These are phyloP conservation scores for Ceratitis capitata DNA, from an alignment of 1,140 invertebrate species.

Conservation along the genomic window DNA sequence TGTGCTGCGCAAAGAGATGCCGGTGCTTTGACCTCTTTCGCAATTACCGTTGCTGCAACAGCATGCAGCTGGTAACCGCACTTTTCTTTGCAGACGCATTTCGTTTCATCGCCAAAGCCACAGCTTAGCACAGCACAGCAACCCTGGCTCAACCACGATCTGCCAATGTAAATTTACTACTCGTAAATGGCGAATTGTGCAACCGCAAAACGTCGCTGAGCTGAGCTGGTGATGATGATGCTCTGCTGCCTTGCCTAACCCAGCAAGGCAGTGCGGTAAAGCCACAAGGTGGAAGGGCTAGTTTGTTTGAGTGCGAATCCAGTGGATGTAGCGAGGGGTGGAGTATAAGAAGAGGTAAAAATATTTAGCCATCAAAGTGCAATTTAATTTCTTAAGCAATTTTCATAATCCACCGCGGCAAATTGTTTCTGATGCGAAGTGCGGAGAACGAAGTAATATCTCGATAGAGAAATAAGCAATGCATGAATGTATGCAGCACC, in stretches of 20 bases:
- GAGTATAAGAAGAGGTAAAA: not conserved
- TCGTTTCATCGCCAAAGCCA: not conserved
- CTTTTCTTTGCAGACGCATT: slow-evolving; percentile 19
- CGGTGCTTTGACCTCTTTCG: not conserved
- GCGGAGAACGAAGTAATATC: too few species aligned
- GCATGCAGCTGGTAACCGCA: not conserved
- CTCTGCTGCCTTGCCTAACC: not conserved
- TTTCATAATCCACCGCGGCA: slow-evolving; percentile 63
- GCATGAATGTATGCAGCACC: too few species aligned
- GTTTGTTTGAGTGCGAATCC: not conserved
- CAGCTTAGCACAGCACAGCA: slow-evolving; percentile 9
- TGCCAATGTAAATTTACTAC: slow-evolving; percentile 27
- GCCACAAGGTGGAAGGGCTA: not conserved
- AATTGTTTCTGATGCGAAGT: slow-evolving; percentile 61
- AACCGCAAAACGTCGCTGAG: not conserved
- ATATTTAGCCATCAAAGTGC: slow-evolving; percentile 41
- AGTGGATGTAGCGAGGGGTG: not conserved
- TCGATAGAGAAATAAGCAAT: too few species aligned
- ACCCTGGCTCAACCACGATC: not conserved
- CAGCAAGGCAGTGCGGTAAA: not conserved
- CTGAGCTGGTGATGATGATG: too few species aligned
- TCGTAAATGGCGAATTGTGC: not conserved
- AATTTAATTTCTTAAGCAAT: slow-evolving; percentile 65
- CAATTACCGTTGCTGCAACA: not conserved
- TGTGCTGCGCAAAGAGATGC: not conserved